Evolutionary conservation across 2,888 invertebrate species (phyloP).

Genomic region (Dendrolimus houi): DNA sequence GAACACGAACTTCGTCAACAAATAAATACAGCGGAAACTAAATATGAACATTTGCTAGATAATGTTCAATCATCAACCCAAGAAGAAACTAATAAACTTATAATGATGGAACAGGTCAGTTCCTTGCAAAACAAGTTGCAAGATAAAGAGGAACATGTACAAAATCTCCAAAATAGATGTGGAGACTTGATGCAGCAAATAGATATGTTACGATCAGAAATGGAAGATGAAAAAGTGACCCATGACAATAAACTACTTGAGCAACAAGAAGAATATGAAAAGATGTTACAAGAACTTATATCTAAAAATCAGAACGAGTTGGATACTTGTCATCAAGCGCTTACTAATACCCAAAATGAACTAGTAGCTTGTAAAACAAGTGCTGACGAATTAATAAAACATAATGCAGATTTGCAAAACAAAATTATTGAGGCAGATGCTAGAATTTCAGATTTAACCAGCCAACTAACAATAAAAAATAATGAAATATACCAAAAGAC

Average conservation of each 20-base stretch:
- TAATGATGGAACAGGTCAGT: constrained; percentile 53
- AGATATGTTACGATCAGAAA: constrained; percentile 59
- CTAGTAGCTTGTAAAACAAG: constrained; percentile 28
- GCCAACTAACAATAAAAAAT: constrained; percentile 48
- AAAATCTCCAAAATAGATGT: constrained; percentile 55
- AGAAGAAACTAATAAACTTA: constrained; percentile 62
- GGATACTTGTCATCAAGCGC: constrained; percentile 28
- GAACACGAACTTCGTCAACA: constrained; percentile 71
- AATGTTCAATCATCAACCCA: constrained; percentile 61
- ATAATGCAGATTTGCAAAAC: constrained; percentile 30
- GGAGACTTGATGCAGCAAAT: constrained; percentile 53
- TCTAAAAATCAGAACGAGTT: constrained; percentile 28
- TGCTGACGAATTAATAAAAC: constrained; percentile 36
- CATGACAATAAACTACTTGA: constrained; percentile 56
- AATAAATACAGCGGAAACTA: constrained; percentile 63
- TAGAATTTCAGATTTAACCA: constrained; percentile 37
- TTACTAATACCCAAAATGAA: constrained; percentile 37
- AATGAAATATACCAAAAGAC: constrained; percentile 59
- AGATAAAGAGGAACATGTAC: constrained; percentile 61
- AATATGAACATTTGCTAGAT: constrained; percentile 63
- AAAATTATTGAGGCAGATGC: constrained; percentile 30
- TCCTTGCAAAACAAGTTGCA: constrained; percentile 59
- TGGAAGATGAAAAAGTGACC: constrained; percentile 61
- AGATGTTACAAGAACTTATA: constrained; percentile 42
- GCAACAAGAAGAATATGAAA: constrained; percentile 66